Evolutionary conservation across 1,140 invertebrate species (phyloP).

Genomic region (Papilio polytes): DNA sequence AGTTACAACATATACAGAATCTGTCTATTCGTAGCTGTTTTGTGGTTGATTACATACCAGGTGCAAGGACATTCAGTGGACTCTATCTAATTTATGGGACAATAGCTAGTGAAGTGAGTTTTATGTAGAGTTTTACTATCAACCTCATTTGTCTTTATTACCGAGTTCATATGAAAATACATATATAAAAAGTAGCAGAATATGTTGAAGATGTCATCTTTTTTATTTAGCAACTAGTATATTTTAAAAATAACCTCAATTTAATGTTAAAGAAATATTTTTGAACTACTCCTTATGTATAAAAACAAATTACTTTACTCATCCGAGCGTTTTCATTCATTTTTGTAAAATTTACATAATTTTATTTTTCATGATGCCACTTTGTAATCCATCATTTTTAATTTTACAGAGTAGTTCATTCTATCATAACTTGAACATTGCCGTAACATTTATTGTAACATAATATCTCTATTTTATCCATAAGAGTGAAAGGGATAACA

Average conservation of each 20-base stretch:
- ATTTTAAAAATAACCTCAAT: background rate
- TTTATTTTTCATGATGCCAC: no score
- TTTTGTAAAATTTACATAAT: background rate
- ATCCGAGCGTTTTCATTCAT: background rate
- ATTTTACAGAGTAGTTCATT: no score
- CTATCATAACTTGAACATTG: no score
- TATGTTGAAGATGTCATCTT: background rate
- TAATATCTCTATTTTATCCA: no score
- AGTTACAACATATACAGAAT: background rate
- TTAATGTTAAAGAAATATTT: background rate
- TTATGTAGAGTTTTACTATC: background rate
- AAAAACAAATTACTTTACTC: background rate
- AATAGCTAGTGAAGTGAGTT: conserved; percentile 27
- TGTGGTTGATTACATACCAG: background rate
- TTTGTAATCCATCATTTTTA: no score
- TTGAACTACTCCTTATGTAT: background rate
- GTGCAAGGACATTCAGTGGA: conserved; percentile 32
- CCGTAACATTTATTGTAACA: no score
- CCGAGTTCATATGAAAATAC: background rate
- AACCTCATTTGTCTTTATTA: background rate
- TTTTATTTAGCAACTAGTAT: no score
- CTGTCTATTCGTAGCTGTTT: background rate
- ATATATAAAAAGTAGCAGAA: background rate
- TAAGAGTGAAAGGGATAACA: no score
- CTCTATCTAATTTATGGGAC: conserved; percentile 31